A percentile compares a stretch with the other conserved stretches of the same genome.
These are phyloP conservation scores for Craniophora ligustri DNA, from an alignment of 2,888 invertebrate species.

Conservation along the genomic window DNA sequence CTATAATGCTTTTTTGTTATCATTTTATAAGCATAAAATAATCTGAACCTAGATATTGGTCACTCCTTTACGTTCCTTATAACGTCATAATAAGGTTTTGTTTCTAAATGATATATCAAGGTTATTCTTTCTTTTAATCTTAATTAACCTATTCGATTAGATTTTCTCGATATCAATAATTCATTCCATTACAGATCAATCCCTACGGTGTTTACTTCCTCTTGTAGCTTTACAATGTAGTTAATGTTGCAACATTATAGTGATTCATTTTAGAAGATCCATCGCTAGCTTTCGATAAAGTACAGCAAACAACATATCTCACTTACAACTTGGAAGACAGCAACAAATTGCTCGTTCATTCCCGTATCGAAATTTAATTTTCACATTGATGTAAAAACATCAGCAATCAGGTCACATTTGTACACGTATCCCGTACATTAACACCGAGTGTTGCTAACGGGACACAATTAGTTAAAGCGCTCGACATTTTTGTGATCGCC, in stretches of 20 bases:
- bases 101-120: too few relatives aligned
- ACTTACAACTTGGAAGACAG: background rate
- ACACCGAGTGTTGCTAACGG: constrained; percentile 60
- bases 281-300: background rate
- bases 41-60: too few relatives aligned
- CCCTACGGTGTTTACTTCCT: too few relatives aligned
- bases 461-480: constrained; percentile 56
- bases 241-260: too few relatives aligned
- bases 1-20: constrained; percentile 14
- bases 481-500: constrained; percentile 57
- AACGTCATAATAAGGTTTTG: too few relatives aligned
- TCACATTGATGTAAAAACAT: constrained; percentile 35
- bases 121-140: too few relatives aligned
- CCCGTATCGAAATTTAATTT: constrained; percentile 21
- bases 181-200: too few relatives aligned
- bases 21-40: background rate
- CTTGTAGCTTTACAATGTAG: too few relatives aligned
- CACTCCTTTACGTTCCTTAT: too few relatives aligned
- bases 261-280: background rate
- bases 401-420: constrained; percentile 57
- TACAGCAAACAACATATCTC: background rate
- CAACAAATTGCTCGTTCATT: constrained; percentile 12
- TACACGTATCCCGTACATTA: constrained; percentile 58
- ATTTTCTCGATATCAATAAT: too few relatives aligned
- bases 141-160: too few relatives aligned